Evolutionary conservation across 2,888 invertebrate species (phyloP), one percentile per base, ranked within the genome.

Genomic region (Eutolmus rufibarbis): DNA sequence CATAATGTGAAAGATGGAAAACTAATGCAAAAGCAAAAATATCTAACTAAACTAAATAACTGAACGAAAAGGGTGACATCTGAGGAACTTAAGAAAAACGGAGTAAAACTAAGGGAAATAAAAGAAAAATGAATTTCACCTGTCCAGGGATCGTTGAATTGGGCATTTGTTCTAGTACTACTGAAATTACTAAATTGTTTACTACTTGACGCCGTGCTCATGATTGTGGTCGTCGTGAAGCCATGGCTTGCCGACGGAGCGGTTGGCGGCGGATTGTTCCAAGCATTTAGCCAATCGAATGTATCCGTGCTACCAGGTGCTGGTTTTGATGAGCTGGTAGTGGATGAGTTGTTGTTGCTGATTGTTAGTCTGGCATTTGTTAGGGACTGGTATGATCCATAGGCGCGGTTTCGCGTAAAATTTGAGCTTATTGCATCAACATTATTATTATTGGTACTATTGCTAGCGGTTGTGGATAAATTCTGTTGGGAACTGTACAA

Each of bases 121-220:
- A 87, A 56, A 66, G 86, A 93, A 92, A 93, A 93, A 91, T 94
- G 56, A 87, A 88, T 88, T 88, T 89, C 89, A 89, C 89, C 89
- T 89, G 89, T 89, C 89, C 89, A 89, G 74, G 89, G 89, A 89
- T 89, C 89, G 89, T 89, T 89, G 88, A 87, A 87, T 56, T 66
- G 88, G 66, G 87, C 74, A 85, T 86, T 86, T n/a, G 57, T 19
- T 86, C 57, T 40, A 34, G 76, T 57, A 87, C 87, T 88, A 86
- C 66, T 87, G 28, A 23, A 77, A 74, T 79, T 74, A 85, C 23
- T 86, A 57, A 31, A 74, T 14, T 74, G 51, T 77, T 40, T 84
- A 74, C 43, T 81, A 76, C 43, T 81, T 51, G 79, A 37, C 66
- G 66, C 37, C 78, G 40, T n/a, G 56, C 56, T 81, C 37, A 40